Evolutionary conservation across 92 coral and sea anemone species (phyloP).

Genomic region (Ricordea florida): DNA sequence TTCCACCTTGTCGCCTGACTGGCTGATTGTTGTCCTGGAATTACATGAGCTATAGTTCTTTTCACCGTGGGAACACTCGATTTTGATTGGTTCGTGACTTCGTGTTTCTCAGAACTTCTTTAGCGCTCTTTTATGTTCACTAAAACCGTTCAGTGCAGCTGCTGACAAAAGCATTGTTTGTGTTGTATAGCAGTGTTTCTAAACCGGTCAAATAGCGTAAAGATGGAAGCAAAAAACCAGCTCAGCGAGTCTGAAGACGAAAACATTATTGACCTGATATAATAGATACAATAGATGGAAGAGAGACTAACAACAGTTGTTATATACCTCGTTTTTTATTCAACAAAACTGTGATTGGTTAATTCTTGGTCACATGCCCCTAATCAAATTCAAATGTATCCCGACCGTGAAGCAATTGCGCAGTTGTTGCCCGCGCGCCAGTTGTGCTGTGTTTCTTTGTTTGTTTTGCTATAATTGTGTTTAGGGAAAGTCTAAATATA

Average conservation of each 20-base stretch:
- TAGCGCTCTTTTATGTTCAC: constrained; percentile 3
- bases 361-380: too few relatives aligned
- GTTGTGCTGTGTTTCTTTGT: too few relatives aligned
- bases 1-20: constrained; percentile 15
- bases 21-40: constrained; percentile 11
- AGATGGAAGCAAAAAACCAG: not conserved
- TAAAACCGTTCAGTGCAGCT: too few relatives aligned
- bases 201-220: constrained; percentile 26
- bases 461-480: too few relatives aligned
- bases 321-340: too few relatives aligned
- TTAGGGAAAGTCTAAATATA: too few relatives aligned
- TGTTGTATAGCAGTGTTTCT: constrained; percentile 25
- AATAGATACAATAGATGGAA: not conserved
- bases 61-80: constrained; percentile 22
- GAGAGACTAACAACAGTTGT: constrained; percentile 10
- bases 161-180: too few relatives aligned
- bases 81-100: constrained; percentile 23
- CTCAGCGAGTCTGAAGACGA: not conserved
- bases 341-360: too few relatives aligned
- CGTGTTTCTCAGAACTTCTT: not conserved
- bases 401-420: too few relatives aligned
- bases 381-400: too few relatives aligned
- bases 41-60: constrained; percentile 19
- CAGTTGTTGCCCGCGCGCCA: too few relatives aligned
- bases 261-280: not conserved